Conservation (phyloP, 2,888 invertebrate species). For the Tuta absoluta region DNA sequence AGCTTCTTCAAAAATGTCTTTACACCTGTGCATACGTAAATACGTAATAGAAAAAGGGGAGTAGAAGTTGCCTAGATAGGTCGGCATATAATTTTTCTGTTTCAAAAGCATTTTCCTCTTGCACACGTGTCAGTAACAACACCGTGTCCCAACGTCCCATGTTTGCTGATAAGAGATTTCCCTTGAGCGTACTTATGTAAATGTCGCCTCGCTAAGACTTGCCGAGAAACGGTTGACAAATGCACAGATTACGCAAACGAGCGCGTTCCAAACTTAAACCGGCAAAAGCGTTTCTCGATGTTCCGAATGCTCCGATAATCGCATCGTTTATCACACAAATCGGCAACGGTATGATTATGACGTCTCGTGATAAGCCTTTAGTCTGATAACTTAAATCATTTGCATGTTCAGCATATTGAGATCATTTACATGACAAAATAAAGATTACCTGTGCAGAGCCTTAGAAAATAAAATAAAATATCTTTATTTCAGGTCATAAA, state of each 20-base stretch:
- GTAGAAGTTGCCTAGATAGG: too few relatives aligned
- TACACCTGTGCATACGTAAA: too few relatives aligned
- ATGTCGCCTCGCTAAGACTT: neutral
- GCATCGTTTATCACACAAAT: neutral
- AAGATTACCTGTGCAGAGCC: too few relatives aligned
- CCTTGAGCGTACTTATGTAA: neutral
- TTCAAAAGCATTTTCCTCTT: neutral
- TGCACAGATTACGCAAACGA: slow-evolving; percentile 10
- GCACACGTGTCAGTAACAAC: neutral
- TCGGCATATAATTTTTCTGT: too few relatives aligned
- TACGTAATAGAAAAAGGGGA: too few relatives aligned
- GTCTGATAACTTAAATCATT: neutral
- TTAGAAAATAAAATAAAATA: too few relatives aligned
- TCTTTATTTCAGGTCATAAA: too few relatives aligned
- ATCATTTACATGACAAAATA: neutral
- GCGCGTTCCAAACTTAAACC: neutral
- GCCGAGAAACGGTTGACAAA: neutral
- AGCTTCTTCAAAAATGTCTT: too few relatives aligned
- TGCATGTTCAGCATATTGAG: neutral
- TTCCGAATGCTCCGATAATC: neutral
- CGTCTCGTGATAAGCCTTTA: neutral
- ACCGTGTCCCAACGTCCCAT: neutral
- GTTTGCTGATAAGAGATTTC: slow-evolving; percentile 5
- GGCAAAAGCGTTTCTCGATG: neutral
- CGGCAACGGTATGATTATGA: slow-evolving; percentile 3